Evolutionary conservation across 2,113 vertebrate genomes (phyloP).

Genomic region (Hyaena hyaena): DNA sequence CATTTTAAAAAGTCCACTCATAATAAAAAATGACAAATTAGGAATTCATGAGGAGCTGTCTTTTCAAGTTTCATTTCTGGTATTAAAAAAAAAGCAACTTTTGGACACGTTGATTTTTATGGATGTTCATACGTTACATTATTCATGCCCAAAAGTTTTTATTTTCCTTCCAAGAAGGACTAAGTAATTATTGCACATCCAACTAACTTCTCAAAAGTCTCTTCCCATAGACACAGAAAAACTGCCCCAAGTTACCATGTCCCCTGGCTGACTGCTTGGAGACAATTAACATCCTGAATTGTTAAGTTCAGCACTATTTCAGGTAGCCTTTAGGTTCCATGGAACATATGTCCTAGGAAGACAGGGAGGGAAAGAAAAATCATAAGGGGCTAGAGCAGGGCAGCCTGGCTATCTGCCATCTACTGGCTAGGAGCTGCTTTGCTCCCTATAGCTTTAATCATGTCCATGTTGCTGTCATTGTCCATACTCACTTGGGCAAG

Average conservation of each 20-base stretch:
- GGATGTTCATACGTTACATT: background rate
- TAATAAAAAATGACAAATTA: background rate
- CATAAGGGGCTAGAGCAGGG: background rate
- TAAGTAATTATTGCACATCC: background rate
- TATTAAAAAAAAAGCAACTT: background rate
- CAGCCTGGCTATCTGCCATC: background rate
- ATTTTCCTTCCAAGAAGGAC: background rate
- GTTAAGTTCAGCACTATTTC: background rate
- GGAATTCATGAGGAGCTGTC: background rate
- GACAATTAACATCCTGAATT: background rate
- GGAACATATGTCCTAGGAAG: background rate
- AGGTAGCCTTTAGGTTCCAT: background rate
- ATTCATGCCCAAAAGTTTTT: background rate
- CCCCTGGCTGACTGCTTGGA: background rate
- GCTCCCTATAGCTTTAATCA: background rate
- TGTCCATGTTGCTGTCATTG: background rate
- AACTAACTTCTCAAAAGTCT: slow-evolving; percentile 14
- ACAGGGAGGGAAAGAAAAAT: background rate
- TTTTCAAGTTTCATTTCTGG: slow-evolving; percentile 11
- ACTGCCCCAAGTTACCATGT: background rate
- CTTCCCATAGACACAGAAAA: background rate
- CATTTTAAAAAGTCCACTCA: slow-evolving; percentile 6
- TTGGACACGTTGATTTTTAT: background rate
- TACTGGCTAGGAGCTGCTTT: background rate
- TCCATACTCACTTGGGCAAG: background rate